These are phyloP conservation scores for Meghimatium bilineatum DNA, from an alignment of 2,888 invertebrate genomes.

Conservation along the genomic window DNA sequence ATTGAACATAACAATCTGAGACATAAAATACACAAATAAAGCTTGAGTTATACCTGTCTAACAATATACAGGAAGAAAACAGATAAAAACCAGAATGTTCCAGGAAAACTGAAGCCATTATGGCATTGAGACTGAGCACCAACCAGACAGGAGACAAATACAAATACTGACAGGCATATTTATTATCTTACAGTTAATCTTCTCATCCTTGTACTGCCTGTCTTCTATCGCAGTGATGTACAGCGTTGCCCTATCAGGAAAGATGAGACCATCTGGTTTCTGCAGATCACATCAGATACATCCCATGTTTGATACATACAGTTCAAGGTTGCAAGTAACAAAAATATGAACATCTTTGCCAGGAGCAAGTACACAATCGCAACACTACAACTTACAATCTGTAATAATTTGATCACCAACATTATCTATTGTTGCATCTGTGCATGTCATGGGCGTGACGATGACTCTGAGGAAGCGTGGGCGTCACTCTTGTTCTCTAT, in stretches of 20 bases:
- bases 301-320: background rate
- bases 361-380: too few relatives aligned
- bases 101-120: background rate
- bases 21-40: too few relatives aligned
- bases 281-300: conserved; percentile 54
- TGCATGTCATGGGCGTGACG: too few relatives aligned
- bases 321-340: background rate
- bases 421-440: too few relatives aligned
- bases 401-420: too few relatives aligned
- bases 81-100: background rate
- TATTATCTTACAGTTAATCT: conserved; percentile 89
- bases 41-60: too few relatives aligned
- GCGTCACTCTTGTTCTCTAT: too few relatives aligned
- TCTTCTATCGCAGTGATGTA: conserved; percentile 91
- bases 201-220: conserved; percentile 99
- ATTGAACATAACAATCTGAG: too few relatives aligned
- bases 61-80: too few relatives aligned
- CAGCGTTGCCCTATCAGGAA: conserved; percentile 93
- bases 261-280: conserved; percentile 91
- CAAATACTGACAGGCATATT: background rate
- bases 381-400: too few relatives aligned
- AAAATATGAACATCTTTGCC: too few relatives aligned
- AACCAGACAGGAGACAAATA: background rate
- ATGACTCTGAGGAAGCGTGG: too few relatives aligned
- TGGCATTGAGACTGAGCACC: background rate